Conservation (phyloP, 2,113 vertebrate genomes). For the Mirounga angustirostris region DNA sequence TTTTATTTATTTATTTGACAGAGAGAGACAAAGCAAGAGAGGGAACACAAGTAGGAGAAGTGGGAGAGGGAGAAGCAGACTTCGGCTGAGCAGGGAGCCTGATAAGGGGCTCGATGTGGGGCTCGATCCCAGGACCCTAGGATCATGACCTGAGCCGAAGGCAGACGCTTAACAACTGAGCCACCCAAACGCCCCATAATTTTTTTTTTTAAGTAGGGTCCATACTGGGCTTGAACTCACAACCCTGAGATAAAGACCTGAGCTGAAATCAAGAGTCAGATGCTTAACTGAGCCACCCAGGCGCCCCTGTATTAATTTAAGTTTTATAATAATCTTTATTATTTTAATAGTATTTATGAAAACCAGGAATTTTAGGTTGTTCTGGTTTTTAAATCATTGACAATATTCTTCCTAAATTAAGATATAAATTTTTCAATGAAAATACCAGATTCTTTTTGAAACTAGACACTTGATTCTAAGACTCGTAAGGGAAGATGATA, state of each 20-base stretch:
- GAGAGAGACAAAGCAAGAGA: no score
- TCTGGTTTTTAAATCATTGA: slow-evolving; percentile 16
- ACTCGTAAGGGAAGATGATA: neutral
- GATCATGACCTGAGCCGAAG: neutral
- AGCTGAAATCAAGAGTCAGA: neutral
- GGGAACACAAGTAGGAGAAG: no score
- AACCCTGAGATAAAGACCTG: neutral
- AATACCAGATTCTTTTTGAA: neutral
- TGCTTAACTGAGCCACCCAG: neutral
- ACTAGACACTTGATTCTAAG: neutral
- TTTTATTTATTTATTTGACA: no score
- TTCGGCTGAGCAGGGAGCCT: neutral
- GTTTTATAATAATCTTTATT: neutral
- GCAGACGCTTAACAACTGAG: neutral
- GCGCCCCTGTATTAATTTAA: neutral
- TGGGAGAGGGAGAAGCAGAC: neutral
- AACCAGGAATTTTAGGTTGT: neutral
- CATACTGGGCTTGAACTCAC: neutral
- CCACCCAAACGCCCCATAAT: neutral
- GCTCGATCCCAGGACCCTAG: neutral
- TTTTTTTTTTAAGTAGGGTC: neutral
- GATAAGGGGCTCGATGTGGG: no score
- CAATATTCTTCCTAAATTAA: slow-evolving; percentile 38
- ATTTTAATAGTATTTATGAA: neutral
- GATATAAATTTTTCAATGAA: neutral